phyloP scores from a whole-genome alignment of 2,888 invertebrate species.

The Andrena bicolor region DNA sequence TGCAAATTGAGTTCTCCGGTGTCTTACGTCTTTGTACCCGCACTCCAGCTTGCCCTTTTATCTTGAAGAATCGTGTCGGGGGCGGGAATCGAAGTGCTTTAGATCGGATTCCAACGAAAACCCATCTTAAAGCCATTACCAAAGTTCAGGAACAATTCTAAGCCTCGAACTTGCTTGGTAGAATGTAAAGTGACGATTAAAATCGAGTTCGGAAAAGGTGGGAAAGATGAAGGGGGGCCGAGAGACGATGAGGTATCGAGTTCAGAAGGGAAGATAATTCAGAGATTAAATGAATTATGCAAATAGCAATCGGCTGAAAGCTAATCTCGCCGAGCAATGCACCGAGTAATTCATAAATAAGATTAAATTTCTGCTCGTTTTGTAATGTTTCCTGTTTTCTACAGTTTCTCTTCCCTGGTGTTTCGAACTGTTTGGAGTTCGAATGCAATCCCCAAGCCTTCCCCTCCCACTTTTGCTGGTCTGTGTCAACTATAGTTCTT shows the following conservation, averaged over 20 bases:
- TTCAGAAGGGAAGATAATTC: neutral
- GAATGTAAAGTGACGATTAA: conserved; percentile 35
- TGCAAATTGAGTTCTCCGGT: neutral
- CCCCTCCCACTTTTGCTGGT: neutral
- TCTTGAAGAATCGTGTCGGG: conserved; percentile 32
- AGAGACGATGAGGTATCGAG: neutral
- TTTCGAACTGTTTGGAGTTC: conserved; percentile 6
- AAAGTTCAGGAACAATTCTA: conserved; percentile 38
- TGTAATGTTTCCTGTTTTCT: neutral
- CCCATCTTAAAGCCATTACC: conserved; percentile 42
- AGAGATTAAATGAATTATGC: conserved; percentile 36
- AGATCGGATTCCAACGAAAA: conserved; percentile 38
- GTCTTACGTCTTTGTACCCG: neutral
- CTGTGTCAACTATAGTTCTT: neutral
- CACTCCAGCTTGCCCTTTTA: conserved; percentile 28
- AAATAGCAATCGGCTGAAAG: conserved; percentile 21
- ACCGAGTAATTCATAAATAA: conserved; percentile 32
- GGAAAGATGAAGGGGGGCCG: neutral
- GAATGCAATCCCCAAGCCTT: conserved; percentile 11
- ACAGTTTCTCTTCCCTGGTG: neutral
- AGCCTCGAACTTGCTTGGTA: neutral
- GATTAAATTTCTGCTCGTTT: neutral
- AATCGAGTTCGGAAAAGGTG: conserved; percentile 21
- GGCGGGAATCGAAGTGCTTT: conserved; percentile 24
- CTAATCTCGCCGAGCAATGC: neutral